Evolutionary conservation across 2,113 vertebrate species (phyloP).

Genomic region (Nymphicus hollandicus): DNA sequence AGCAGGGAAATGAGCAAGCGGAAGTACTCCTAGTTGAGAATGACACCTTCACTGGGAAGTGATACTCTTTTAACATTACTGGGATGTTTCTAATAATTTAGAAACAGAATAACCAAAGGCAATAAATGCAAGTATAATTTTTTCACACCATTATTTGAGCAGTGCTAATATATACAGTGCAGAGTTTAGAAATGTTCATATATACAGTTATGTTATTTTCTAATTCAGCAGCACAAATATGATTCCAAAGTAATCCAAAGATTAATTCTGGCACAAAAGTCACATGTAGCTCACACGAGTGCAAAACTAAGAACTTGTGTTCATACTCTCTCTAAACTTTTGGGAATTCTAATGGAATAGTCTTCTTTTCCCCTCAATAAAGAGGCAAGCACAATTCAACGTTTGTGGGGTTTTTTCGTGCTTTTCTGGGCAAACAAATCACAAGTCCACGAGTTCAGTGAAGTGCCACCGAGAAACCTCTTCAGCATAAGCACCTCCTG

Average conservation of each 20-base stretch:
- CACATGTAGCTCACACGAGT: neutral
- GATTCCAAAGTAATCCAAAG: neutral
- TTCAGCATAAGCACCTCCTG: neutral
- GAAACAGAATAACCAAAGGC: neutral
- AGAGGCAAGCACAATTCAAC: neutral
- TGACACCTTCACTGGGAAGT: neutral
- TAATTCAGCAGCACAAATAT: neutral
- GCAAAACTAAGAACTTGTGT: neutral
- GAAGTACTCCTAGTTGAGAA: neutral
- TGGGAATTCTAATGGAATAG: neutral
- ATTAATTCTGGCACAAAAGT: neutral
- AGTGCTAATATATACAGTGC: neutral
- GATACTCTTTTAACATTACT: neutral
- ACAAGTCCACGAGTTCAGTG: fast-evolving
- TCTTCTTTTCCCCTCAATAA: neutral
- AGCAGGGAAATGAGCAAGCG: neutral
- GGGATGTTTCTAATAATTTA: neutral
- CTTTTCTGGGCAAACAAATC: neutral
- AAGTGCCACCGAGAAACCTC: neutral
- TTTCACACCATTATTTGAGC: neutral
- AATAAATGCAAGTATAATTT: neutral
- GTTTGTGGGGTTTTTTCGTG: fast-evolving
- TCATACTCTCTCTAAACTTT: neutral
- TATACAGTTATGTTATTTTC: neutral
- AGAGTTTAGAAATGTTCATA: neutral